These are phyloP conservation scores for Linurgus olivaceus DNA, from an alignment of 2,797 vertebrate species.

Conservation along the genomic window DNA sequence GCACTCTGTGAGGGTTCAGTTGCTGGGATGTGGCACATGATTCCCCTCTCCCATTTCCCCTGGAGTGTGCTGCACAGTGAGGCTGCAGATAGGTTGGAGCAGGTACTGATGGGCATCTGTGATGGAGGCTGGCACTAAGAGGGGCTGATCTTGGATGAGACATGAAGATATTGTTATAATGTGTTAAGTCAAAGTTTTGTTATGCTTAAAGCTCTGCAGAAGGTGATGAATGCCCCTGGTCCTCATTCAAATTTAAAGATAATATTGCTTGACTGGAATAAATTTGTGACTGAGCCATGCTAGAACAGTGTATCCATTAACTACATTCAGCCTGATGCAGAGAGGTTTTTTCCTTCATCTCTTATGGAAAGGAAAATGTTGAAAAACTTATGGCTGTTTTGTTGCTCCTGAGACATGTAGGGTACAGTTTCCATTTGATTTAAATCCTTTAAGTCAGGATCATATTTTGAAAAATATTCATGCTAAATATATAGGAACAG, in stretches of 20 bases:
- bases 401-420: neutral
- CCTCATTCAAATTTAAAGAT: neutral
- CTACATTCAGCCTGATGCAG: neutral
- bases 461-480: neutral
- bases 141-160: neutral
- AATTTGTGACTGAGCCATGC: neutral
- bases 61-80: neutral
- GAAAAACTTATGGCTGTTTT: neutral
- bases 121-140: neutral
- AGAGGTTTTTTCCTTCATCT: neutral
- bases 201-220: neutral
- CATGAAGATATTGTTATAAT: neutral
- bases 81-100: neutral
- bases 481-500: neutral
- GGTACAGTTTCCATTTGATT: neutral
- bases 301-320: neutral
- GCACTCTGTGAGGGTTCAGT: neutral
- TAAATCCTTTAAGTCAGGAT: neutral
- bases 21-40: neutral
- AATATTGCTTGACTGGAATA: neutral
- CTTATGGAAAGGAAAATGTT: neutral
- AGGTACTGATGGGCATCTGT: neutral
- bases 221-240: neutral
- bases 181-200: neutral
- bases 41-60: neutral